A percentile compares a stretch with the other conserved stretches of the same genome.
Evolutionary conservation across 2,888 invertebrate species (phyloP).

Genomic region (Himalopsyche kuldschensis): DNA sequence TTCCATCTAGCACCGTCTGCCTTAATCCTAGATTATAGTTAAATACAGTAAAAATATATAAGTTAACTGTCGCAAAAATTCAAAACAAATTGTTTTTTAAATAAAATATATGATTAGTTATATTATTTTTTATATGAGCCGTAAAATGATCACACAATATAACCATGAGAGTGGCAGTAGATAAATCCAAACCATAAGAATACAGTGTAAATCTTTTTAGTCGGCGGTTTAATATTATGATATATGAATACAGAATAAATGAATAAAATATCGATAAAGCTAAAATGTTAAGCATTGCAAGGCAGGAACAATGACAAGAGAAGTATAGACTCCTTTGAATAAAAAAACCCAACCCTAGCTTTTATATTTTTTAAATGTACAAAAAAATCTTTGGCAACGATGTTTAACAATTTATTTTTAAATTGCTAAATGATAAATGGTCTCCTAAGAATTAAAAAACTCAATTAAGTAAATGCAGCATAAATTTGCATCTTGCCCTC

Average conservation of each 20-base stretch:
- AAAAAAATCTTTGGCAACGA: too few relatives aligned
- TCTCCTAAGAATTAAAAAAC: background rate
- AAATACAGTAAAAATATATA: too few relatives aligned
- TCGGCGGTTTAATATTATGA: background rate
- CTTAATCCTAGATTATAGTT: too few relatives aligned
- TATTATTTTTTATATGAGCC: too few relatives aligned
- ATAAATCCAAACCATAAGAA: background rate
- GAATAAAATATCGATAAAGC: background rate
- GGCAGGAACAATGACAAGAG: background rate
- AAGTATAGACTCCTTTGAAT: background rate
- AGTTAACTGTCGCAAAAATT: too few relatives aligned
- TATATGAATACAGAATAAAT: background rate
- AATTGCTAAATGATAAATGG: background rate
- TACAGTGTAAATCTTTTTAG: background rate
- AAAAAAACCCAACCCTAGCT: background rate
- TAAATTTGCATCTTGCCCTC: background rate
- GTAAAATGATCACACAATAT: background rate
- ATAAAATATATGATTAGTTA: too few relatives aligned
- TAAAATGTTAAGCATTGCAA: background rate
- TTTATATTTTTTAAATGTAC: too few relatives aligned
- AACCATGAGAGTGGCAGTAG: background rate
- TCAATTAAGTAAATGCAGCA: background rate
- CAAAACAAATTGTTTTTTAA: too few relatives aligned
- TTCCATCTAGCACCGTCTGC: too few relatives aligned
- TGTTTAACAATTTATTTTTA: background rate